phyloP scores from a whole-genome alignment of 2,888 invertebrate genomes.

The Myopa tessellatipennis region DNA sequence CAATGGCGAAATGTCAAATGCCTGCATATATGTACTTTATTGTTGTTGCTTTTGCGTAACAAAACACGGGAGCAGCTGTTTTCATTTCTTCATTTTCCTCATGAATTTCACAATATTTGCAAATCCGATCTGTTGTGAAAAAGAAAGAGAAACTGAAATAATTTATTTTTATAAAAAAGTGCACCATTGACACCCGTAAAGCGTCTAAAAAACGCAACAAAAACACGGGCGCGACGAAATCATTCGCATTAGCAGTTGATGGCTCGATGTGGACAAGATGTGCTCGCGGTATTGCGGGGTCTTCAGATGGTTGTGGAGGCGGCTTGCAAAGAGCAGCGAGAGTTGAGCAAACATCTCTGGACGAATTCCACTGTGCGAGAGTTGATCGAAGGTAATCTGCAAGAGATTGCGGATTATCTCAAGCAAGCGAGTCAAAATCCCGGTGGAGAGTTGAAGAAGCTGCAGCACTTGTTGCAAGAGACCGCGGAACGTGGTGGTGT shows the following conservation, averaged over 20 bases:
- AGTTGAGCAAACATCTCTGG: constrained; percentile 73
- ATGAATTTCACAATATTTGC: constrained; percentile 42
- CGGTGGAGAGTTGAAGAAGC: constrained; percentile 61
- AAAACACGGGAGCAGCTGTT: constrained; percentile 45
- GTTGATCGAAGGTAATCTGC: constrained; percentile 58
- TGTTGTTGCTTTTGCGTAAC: constrained; percentile 40
- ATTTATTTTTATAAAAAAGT: constrained; percentile 5
- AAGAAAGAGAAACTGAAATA: constrained; percentile 13
- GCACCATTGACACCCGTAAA: not conserved
- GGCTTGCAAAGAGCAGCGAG: constrained; percentile 75
- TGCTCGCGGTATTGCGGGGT: constrained; percentile 77
- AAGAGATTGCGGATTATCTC: constrained; percentile 52
- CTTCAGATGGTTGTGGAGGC: constrained; percentile 77
- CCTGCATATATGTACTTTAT: constrained; percentile 5
- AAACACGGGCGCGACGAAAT: not conserved
- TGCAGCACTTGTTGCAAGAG: constrained; percentile 71
- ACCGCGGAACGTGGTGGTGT: constrained; percentile 75
- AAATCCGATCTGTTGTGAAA: not conserved
- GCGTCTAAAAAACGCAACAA: constrained; percentile 18
- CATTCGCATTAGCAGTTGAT: constrained; percentile 44
- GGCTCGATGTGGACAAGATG: constrained; percentile 71
- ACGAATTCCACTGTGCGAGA: constrained; percentile 77
- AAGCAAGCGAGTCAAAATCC: constrained; percentile 57
- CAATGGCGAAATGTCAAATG: not conserved
- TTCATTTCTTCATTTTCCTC: constrained; percentile 35